A percentile compares a stretch with the other conserved stretches of the same genome.
phyloP scores from a whole-genome alignment of 2,888 invertebrate genomes.

The Megastigmus dorsalis region DNA sequence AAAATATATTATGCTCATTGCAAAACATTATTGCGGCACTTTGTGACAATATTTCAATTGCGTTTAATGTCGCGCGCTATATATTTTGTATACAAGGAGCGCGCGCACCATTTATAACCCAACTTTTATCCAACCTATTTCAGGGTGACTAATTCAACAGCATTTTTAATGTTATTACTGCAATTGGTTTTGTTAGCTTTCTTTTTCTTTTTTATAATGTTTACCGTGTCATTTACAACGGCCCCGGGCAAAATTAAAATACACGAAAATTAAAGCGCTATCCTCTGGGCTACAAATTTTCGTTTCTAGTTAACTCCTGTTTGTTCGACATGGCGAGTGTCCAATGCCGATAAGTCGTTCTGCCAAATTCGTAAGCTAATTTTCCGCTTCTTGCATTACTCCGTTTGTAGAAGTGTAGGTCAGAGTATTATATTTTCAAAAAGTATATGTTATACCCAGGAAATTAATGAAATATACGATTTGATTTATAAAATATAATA shows the following conservation, averaged over 20 bases:
- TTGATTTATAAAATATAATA: too few species aligned
- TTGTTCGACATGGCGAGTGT: conserved; percentile 40
- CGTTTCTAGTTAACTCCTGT: conserved; percentile 28
- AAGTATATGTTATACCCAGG: background rate
- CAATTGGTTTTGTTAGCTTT: too few species aligned
- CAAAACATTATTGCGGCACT: conserved; percentile 46
- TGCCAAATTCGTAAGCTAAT: conserved; percentile 60
- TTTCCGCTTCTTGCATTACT: conserved; percentile 58
- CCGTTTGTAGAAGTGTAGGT: conserved; percentile 38
- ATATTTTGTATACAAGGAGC: background rate
- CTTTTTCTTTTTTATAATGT: too few species aligned
- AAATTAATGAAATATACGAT: background rate
- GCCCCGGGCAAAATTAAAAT: too few species aligned
- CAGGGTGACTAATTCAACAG: conserved; percentile 12
- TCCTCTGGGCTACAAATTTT: background rate
- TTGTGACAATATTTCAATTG: conserved; percentile 51
- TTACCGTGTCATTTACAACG: too few species aligned
- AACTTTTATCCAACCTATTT: background rate
- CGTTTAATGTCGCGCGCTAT: background rate
- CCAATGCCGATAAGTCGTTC: conserved; percentile 55
- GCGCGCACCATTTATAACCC: background rate
- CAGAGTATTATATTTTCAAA: background rate
- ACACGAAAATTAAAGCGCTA: too few species aligned
- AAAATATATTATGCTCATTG: conserved; percentile 49
- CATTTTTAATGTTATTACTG: conserved; percentile 3